Percentiles rank a stretch among this genome's conserved stretches.
These are phyloP conservation scores for Rhogogaster chlorosoma DNA, from an alignment of 2,888 invertebrate species.

Conservation along the genomic window DNA sequence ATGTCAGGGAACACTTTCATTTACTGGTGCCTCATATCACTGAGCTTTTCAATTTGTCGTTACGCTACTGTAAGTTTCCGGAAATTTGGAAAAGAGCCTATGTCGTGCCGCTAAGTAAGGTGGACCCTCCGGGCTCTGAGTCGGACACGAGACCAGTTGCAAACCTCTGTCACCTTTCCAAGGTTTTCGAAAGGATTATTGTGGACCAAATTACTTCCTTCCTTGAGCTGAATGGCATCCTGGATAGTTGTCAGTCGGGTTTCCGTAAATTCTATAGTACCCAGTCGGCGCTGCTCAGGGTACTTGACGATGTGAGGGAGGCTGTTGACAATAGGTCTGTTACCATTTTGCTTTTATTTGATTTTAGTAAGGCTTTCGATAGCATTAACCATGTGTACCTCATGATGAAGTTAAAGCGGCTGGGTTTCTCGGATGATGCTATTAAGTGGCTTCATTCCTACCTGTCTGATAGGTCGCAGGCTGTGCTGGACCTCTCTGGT, in stretches of 20 bases:
- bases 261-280: background rate
- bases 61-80: background rate
- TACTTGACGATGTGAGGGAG: background rate
- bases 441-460: background rate
- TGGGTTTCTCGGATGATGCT: background rate
- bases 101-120: background rate
- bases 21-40: background rate
- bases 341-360: too few species aligned
- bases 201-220: background rate
- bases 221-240: background rate
- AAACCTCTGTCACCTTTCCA: background rate
- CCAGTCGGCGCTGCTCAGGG: background rate
- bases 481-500: background rate
- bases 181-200: background rate
- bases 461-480: background rate
- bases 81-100: background rate
- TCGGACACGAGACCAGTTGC: background rate
- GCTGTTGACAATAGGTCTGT: background rate
- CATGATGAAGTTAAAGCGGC: background rate
- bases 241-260: background rate
- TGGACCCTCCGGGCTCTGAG: background rate
- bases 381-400: background rate
- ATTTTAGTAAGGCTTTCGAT: background rate
- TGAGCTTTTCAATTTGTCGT: background rate
- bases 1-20: background rate